Evolutionary conservation across 1,140 invertebrate species (phyloP).

Genomic region (Hylaeus anthracinus): DNA sequence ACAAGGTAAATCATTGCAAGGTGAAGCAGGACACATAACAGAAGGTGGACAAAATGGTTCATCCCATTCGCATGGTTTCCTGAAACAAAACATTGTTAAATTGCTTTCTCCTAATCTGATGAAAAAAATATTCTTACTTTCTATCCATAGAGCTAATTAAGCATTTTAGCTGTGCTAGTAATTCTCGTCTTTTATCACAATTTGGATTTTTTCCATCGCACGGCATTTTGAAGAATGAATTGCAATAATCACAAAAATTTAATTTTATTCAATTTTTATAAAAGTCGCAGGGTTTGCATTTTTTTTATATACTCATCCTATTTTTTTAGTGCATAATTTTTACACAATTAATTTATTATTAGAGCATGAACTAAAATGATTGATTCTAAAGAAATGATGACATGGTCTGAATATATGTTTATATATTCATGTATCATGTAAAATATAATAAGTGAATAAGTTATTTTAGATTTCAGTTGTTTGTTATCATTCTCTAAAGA

Average conservation of each 20-base stretch:
- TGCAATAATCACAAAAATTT: constrained; percentile 30
- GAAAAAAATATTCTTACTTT: constrained; percentile 60
- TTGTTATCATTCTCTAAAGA: not conserved
- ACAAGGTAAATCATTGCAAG: constrained; percentile 38
- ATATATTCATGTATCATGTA: constrained; percentile 12
- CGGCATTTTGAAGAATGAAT: constrained; percentile 67
- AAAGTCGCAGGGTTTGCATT: not conserved
- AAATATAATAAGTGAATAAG: constrained; percentile 27
- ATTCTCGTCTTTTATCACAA: constrained; percentile 71
- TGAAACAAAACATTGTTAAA: constrained; percentile 43
- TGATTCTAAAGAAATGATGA: not conserved
- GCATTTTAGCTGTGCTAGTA: constrained; percentile 74
- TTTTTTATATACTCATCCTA: constrained; percentile 29
- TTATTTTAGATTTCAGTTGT: constrained; percentile 24
- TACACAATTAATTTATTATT: constrained; percentile 38
- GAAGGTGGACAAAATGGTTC: constrained; percentile 65
- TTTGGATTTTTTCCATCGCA: constrained; percentile 75
- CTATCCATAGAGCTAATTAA: constrained; percentile 75
- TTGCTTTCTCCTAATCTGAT: not conserved
- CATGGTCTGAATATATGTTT: constrained; percentile 21
- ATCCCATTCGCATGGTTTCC: constrained; percentile 79
- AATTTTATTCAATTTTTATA: constrained; percentile 4
- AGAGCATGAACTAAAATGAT: not conserved
- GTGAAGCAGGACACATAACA: constrained; percentile 41
- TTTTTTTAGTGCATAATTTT: constrained; percentile 20